These are phyloP conservation scores for Diplodus puntazzo DNA, from an alignment of 2,797 vertebrate species.

Conservation along the genomic window DNA sequence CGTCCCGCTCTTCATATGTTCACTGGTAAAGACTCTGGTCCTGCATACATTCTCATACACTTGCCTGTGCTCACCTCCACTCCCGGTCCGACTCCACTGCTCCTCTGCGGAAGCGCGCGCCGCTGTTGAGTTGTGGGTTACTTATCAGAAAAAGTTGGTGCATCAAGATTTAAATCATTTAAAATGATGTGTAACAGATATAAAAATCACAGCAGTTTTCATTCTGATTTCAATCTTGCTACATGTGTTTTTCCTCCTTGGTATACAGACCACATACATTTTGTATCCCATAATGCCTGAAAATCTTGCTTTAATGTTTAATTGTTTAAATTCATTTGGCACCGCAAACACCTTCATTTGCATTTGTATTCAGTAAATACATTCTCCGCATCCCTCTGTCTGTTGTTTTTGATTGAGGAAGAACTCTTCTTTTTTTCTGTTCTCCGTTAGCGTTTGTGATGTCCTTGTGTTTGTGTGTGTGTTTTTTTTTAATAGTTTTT, in stretches of 20 bases:
- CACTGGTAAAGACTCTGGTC: too few relatives aligned
- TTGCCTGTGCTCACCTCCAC: too few relatives aligned
- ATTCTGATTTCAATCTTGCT: neutral
- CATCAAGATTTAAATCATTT: neutral
- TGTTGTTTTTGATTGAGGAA: neutral
- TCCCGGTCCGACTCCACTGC: too few relatives aligned
- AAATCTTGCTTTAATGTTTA: constrained; percentile 22
- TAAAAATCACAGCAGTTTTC: neutral
- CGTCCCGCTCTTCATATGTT: too few relatives aligned
- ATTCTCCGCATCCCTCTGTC: neutral
- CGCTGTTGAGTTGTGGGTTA: too few relatives aligned
- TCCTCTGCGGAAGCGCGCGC: too few relatives aligned
- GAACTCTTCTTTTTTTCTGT: neutral
- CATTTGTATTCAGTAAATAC: constrained; percentile 16
- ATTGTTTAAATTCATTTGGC: constrained; percentile 31
- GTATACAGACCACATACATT: neutral
- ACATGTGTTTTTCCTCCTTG: neutral
- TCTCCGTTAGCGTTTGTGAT: neutral
- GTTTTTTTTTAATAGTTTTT: neutral
- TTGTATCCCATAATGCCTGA: neutral
- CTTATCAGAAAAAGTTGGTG: too few relatives aligned
- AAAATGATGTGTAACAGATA: neutral
- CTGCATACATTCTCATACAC: too few relatives aligned
- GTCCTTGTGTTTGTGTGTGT: too few relatives aligned
- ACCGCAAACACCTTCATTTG: constrained; percentile 18